Evolutionary conservation across 2,113 vertebrate genomes (phyloP).

Genomic region (Zapornia atra): DNA sequence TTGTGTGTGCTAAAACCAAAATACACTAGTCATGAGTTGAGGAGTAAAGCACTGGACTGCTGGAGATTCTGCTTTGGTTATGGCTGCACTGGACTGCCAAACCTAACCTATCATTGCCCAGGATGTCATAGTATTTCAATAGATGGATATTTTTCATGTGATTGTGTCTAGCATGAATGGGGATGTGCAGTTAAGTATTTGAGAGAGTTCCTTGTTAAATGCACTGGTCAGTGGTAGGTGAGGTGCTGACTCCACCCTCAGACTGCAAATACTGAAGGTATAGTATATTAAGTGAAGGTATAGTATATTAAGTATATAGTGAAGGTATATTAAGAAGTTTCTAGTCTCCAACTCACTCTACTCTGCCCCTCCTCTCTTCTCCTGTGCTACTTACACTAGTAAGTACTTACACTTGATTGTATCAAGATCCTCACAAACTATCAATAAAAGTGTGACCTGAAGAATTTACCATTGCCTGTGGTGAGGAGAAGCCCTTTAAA

Average conservation of each 20-base stretch:
- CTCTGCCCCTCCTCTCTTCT: not conserved
- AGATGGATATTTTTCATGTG: not conserved
- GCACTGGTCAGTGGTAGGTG: not conserved
- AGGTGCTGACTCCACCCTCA: not conserved
- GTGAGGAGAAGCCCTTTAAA: not conserved
- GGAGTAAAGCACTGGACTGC: not conserved
- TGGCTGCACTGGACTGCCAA: not conserved
- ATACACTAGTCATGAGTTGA: not conserved
- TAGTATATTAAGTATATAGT: too few species aligned
- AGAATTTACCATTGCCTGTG: not conserved
- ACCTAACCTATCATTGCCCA: not conserved
- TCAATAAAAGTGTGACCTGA: not conserved
- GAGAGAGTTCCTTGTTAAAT: not conserved
- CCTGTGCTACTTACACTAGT: not conserved
- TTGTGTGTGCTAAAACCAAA: not conserved
- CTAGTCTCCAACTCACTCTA: not conserved
- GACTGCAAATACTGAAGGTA: not conserved
- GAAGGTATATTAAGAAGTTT: not conserved
- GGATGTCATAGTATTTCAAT: too few species aligned
- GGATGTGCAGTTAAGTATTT: not conserved
- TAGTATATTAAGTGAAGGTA: too few species aligned
- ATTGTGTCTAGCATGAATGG: not conserved
- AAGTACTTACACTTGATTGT: not conserved
- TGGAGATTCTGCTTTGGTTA: not conserved
- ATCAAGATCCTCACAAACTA: not conserved